Conservation (phyloP, 2,888 invertebrate species). For the Iphiclides podalirius region DNA sequence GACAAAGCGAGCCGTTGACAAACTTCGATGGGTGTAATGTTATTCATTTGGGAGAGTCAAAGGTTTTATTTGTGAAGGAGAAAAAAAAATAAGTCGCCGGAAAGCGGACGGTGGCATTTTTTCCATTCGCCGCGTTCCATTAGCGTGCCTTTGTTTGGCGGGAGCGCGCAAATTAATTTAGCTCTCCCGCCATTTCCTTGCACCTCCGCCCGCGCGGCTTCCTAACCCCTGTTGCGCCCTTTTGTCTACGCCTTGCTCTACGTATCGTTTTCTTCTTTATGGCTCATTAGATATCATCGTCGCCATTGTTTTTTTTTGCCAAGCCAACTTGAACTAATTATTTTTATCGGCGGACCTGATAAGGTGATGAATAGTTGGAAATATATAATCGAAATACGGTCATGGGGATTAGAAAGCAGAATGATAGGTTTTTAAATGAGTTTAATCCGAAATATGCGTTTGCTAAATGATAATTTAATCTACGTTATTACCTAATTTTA, state of each 20-base stretch:
- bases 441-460: no score
- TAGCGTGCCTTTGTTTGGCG: slow-evolving; percentile 81
- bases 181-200: slow-evolving; percentile 79
- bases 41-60: slow-evolving; percentile 79
- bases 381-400: not conserved
- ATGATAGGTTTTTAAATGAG: no score
- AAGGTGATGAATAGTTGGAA: slow-evolving; percentile 29
- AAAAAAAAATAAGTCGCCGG: slow-evolving; percentile 69
- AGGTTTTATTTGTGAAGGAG: slow-evolving; percentile 73
- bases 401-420: no score
- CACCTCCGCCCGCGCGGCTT: slow-evolving; percentile 51
- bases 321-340: slow-evolving; percentile 73
- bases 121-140: slow-evolving; percentile 81
- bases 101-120: slow-evolving; percentile 81
- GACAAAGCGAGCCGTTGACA: slow-evolving; percentile 62
- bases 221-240: slow-evolving; percentile 64
- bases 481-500: no score
- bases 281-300: slow-evolving; percentile 79
- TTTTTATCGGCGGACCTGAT: slow-evolving; percentile 64
- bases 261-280: slow-evolving; percentile 81
- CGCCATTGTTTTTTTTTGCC: slow-evolving; percentile 76
- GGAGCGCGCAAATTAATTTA: slow-evolving; percentile 81
- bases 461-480: no score
- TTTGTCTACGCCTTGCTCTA: slow-evolving; percentile 79
- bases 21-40: slow-evolving; percentile 75